Percentiles rank a stretch among this genome's conserved stretches.
These are phyloP conservation scores for Caprella mutica DNA, from an alignment of 2,888 invertebrate species.

Conservation along the genomic window DNA sequence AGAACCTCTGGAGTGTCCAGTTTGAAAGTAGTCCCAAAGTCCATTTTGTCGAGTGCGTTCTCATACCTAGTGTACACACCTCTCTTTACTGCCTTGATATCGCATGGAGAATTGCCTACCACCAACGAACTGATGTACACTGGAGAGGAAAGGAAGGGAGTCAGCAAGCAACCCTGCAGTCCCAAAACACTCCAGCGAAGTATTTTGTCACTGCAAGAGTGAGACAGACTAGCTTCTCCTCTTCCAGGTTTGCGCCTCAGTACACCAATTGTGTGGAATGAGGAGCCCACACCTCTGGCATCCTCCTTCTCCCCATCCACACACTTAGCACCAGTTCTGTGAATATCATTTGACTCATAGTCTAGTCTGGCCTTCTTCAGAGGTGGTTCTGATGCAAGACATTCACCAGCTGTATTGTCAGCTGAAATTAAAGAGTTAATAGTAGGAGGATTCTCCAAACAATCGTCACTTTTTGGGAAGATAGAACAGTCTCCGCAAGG, in stretches of 20 bases:
- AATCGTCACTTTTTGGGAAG: constrained; percentile 47
- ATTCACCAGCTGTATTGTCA: no score
- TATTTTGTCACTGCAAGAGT: constrained; percentile 90
- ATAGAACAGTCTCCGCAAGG: constrained; percentile 94
- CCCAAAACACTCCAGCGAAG: constrained; percentile 78
- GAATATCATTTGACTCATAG: constrained; percentile 43
- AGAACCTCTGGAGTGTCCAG: constrained; percentile 35
- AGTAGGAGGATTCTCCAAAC: not conserved
- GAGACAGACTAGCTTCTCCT: constrained; percentile 73
- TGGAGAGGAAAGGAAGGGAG: constrained; percentile 52
- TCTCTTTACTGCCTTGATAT: constrained; percentile 49
- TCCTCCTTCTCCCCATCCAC: constrained; percentile 49
- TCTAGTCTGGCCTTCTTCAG: no score
- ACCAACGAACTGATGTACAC: constrained; percentile 59
- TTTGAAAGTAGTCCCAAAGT: constrained; percentile 36
- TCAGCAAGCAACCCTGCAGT: constrained; percentile 66
- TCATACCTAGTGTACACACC: constrained; percentile 43
- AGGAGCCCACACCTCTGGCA: constrained; percentile 46
- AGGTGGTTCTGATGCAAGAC: no score
- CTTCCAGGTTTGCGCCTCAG: constrained; percentile 80
- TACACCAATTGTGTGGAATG: constrained; percentile 57
- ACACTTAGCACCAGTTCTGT: constrained; percentile 86
- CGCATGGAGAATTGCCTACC: constrained; percentile 56
- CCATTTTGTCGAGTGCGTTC: not conserved
- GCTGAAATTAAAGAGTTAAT: no score